Evolutionary conservation across 2,797 vertebrate species (phyloP), one percentile per base, ranked within the genome.

Genomic region (Threskiornis aethiopicus): DNA sequence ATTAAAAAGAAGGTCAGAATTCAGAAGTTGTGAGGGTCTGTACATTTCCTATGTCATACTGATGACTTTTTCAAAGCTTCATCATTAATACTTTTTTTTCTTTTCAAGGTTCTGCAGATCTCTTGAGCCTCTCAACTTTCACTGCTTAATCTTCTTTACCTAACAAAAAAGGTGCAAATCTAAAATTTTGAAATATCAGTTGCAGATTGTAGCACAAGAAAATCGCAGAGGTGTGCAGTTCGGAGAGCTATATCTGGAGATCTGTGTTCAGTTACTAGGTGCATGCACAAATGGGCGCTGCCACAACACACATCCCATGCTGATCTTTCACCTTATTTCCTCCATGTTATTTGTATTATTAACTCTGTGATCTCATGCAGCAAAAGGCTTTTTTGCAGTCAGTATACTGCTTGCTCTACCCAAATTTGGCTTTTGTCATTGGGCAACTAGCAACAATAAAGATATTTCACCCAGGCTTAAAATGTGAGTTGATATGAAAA

Each of bases 1-100:
- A 89, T 87, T 85, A 67, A 80, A 88, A 84, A 79, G n/a, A 26
- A 66, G 62, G 71, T 89, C 85, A 89, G 76, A 91, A 93, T 86
- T 82, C 84, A 80, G 59, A 91, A 86, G 77, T 16, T 47, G 33
- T 19, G 8, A 87, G 70, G 42, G 22, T 26, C 47, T 67, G 26
- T 33, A 28, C 14, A 3, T 67, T 54, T 88, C 44, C 15, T 37
- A 1, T 62, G 55, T 84, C 46, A 33, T 41, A 46, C 37, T 3
- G 12, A 41, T 41, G 41, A 41, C 72, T 61, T 69, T 64, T 89
- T 84, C 89, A 93, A 89, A 89, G n/a, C 69, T 67, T 90, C 67
- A 49, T 37, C 41, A 62, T 82, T 88, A 95, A 79, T 29, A 89
- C 11, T 58, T 87, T 46, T 66, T 79, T 87, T 55, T 80, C 47